Conservation (phyloP, 2,113 vertebrate species). For the Corynorhinus townsendii region DNA sequence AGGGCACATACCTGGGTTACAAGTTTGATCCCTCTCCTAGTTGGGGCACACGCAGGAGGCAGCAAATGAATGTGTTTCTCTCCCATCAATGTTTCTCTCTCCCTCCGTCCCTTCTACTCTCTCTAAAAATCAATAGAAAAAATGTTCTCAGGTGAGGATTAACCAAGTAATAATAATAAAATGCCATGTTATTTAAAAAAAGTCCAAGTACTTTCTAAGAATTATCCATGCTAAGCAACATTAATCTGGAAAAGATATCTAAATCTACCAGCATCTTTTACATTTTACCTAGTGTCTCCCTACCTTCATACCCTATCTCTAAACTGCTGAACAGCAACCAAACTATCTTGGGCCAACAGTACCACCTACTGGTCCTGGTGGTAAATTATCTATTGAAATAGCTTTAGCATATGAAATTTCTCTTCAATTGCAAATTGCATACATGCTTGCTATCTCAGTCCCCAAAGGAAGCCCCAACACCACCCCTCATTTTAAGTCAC, state of each 20-base stretch:
- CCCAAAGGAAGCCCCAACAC: neutral
- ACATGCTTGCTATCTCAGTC: neutral
- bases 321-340: neutral
- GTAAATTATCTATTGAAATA: neutral
- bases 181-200: too few relatives aligned
- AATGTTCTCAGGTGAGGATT: too few relatives aligned
- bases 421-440: neutral
- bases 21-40: too few relatives aligned
- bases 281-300: neutral
- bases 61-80: too few relatives aligned
- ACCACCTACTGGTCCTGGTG: slow-evolving; percentile 29
- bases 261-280: neutral
- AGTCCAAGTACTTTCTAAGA: neutral
- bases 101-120: too few relatives aligned
- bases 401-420: neutral
- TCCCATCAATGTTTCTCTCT: too few relatives aligned
- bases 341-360: slow-evolving; percentile 46
- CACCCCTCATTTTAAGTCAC: neutral
- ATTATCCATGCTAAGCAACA: neutral
- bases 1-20: too few relatives aligned
- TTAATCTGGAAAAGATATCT: neutral
- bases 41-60: too few relatives aligned
- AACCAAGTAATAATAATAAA: too few relatives aligned
- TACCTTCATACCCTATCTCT: neutral
- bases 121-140: too few relatives aligned